Conservation (phyloP, 2,888 invertebrate genomes). For the Brenthis hecate region DNA sequence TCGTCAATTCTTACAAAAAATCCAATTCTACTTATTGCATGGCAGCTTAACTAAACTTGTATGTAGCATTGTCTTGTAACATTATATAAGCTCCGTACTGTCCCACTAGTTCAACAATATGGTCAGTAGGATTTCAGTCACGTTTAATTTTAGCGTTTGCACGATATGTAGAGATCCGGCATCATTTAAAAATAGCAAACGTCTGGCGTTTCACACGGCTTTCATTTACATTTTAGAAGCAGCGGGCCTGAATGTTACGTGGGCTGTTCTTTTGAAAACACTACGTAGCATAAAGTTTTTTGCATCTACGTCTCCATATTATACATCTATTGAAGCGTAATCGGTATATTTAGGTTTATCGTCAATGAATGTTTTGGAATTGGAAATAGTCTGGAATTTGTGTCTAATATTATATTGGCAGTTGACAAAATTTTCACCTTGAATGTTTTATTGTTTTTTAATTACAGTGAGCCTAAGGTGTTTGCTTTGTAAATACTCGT, state of each 20-base stretch:
- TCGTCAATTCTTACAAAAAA: too few relatives aligned
- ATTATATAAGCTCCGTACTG: slow-evolving; percentile 6
- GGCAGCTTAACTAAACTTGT: background rate
- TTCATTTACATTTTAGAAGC: slow-evolving; percentile 24
- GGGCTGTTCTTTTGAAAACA: slow-evolving; percentile 19
- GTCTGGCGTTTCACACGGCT: slow-evolving; percentile 28
- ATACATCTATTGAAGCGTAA: slow-evolving; percentile 18
- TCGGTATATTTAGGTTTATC: slow-evolving; percentile 28
- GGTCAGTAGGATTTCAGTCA: slow-evolving; percentile 23
- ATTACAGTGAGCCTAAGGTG: too few relatives aligned
- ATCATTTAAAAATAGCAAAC: slow-evolving; percentile 32
- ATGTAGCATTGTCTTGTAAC: background rate
- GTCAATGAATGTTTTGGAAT: slow-evolving; percentile 30
- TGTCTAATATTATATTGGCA: too few relatives aligned
- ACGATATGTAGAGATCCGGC: slow-evolving; percentile 29
- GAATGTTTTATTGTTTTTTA: too few relatives aligned
- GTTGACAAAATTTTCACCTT: too few relatives aligned
- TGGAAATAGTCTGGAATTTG: slow-evolving; percentile 1
- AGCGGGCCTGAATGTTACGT: background rate
- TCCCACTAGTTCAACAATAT: slow-evolving; percentile 10
- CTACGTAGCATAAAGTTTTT: slow-evolving; percentile 10
- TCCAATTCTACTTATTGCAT: too few relatives aligned
- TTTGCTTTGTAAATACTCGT: too few relatives aligned
- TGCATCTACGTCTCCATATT: background rate
- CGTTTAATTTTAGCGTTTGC: slow-evolving; percentile 34